These are phyloP conservation scores for Pegoplata infirma DNA, from an alignment of 2,888 invertebrate genomes.

Conservation along the genomic window DNA sequence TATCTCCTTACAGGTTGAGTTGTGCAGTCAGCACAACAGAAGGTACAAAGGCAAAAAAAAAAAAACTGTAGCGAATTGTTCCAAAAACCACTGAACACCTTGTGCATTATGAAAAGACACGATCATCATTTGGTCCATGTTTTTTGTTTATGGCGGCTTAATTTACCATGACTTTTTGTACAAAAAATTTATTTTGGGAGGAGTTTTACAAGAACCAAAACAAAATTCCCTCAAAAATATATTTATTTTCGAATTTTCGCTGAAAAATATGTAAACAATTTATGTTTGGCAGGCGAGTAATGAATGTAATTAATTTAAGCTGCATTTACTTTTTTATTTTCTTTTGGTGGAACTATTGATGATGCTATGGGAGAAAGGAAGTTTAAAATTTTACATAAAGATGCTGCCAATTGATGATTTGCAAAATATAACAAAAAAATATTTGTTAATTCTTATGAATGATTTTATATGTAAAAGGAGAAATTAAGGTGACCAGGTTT, in stretches of 20 bases:
- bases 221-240: background rate
- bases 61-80: constrained; percentile 26
- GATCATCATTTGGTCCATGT: background rate
- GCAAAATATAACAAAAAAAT: no score
- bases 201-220: constrained; percentile 17
- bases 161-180: constrained; percentile 51
- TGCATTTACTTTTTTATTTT: constrained; percentile 24
- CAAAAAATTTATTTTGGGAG: constrained; percentile 14
- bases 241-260: constrained; percentile 18
- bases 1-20: constrained; percentile 21
- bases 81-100: constrained; percentile 46
- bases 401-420: constrained; percentile 37
- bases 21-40: constrained; percentile 13
- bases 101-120: constrained; percentile 23
- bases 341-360: background rate
- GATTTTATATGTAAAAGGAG: background rate
- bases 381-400: background rate
- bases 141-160: constrained; percentile 36
- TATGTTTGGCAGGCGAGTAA: constrained; percentile 53
- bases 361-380: constrained; percentile 17
- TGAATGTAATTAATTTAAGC: constrained; percentile 56
- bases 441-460: background rate
- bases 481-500: constrained; percentile 22
- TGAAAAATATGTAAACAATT: constrained; percentile 53
- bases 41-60: constrained; percentile 12